These are phyloP conservation scores for Cerastoderma edule DNA, from an alignment of 2,888 invertebrate genomes.

Conservation along the genomic window DNA sequence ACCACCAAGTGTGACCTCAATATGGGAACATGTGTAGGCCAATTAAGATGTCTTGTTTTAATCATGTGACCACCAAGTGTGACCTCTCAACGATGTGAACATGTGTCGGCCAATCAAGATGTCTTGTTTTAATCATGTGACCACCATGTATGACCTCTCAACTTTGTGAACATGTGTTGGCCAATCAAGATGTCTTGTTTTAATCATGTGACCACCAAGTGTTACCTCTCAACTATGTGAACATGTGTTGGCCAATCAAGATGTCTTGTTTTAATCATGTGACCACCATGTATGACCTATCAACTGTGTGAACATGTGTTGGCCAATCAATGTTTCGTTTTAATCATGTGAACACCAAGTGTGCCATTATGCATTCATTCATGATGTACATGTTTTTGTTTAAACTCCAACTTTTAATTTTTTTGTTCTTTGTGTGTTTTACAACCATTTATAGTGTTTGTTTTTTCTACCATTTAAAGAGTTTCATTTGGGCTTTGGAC, in stretches of 20 bases:
- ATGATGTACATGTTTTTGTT: not conserved
- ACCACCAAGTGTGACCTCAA: not conserved
- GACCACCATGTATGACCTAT: not conserved
- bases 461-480: no score
- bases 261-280: not conserved
- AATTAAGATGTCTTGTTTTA: not conserved
- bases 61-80: not conserved
- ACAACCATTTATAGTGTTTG: no score
- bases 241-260: conserved; percentile 6
- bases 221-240: not conserved
- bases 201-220: not conserved
- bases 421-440: no score
- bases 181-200: not conserved
- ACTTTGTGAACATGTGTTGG: not conserved
- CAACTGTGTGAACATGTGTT: no score
- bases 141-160: not conserved
- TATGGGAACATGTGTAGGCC: not conserved
- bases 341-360: conserved; percentile 21
- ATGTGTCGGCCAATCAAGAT: conserved; percentile 1
- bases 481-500: no score
- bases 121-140: not conserved
- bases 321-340: conserved; percentile 2
- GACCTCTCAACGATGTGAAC: not conserved
- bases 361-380: conserved; percentile 16
- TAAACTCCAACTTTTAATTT: no score